Conservation (phyloP, 2,888 invertebrate species). For the Hemicrepidius hirtus region DNA sequence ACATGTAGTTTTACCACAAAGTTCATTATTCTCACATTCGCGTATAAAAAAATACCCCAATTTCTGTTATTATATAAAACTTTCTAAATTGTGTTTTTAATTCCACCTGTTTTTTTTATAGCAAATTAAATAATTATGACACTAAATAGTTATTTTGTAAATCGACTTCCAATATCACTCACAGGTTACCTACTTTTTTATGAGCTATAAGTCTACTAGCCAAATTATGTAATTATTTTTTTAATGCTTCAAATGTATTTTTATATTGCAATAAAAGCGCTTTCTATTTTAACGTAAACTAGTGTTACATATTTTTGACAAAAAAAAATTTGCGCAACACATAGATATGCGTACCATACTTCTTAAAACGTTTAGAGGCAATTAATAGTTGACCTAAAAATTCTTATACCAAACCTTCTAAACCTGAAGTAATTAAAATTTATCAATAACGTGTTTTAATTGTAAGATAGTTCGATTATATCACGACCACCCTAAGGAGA, state of each 20-base stretch:
- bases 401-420: no score
- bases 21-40: constrained; percentile 35
- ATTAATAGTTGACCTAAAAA: no score
- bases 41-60: background rate
- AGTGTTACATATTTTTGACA: constrained; percentile 17
- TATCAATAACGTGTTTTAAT: no score
- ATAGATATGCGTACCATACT: no score
- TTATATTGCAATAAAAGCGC: constrained; percentile 9
- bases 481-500: no score
- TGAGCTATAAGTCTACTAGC: background rate
- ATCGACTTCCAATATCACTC: constrained; percentile 17
- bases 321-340: constrained; percentile 10
- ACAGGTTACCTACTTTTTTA: background rate
- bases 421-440: no score
- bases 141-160: background rate
- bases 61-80: background rate
- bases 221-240: constrained; percentile 23
- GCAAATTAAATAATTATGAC: constrained; percentile 1
- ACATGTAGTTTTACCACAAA: constrained; percentile 17
- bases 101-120: background rate
- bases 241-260: constrained; percentile 11
- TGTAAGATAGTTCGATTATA: no score
- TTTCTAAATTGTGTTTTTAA: background rate
- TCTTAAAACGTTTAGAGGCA: no score
- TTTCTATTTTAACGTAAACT: constrained; percentile 7